Conservation (phyloP, 2,797 vertebrate species). For the Manis pentadactyla region DNA sequence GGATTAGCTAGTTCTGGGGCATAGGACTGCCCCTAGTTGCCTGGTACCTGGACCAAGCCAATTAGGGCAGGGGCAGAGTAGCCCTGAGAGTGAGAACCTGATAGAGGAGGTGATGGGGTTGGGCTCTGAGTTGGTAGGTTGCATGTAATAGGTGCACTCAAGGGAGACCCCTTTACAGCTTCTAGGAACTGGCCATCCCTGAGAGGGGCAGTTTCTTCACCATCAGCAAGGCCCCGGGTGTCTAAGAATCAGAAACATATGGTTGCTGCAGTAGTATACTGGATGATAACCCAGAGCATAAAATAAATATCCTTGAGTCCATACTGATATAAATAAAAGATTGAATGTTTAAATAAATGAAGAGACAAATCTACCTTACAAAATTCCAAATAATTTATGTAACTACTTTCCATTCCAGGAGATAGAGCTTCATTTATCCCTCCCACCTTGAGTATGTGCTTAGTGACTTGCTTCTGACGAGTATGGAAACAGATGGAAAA, state of each 20-base stretch:
- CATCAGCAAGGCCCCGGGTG: not conserved
- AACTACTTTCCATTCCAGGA: not conserved
- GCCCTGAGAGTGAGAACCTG: not conserved
- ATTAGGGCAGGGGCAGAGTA: not conserved
- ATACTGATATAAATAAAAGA: not conserved
- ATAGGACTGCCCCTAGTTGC: not conserved
- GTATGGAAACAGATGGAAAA: not conserved
- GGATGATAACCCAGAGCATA: not conserved
- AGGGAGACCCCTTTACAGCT: not conserved
- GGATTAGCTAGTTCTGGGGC: not conserved
- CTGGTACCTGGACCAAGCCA: not conserved
- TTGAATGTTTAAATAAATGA: not conserved
- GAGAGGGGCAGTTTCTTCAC: not conserved
- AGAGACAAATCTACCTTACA: not conserved
- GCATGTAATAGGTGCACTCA: not conserved
- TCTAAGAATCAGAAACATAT: not conserved
- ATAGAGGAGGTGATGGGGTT: not conserved
- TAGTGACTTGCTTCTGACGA: not conserved
- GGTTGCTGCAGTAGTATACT: not conserved
- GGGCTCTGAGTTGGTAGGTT: not conserved
- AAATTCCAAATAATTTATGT: not conserved
- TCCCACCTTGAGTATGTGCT: not conserved
- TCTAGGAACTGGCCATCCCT: not conserved
- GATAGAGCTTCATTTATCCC: not conserved
- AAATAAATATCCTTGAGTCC: not conserved